These are phyloP conservation scores for Cephus spinipes DNA, from an alignment of 2,888 invertebrate species.

Conservation along the genomic window DNA sequence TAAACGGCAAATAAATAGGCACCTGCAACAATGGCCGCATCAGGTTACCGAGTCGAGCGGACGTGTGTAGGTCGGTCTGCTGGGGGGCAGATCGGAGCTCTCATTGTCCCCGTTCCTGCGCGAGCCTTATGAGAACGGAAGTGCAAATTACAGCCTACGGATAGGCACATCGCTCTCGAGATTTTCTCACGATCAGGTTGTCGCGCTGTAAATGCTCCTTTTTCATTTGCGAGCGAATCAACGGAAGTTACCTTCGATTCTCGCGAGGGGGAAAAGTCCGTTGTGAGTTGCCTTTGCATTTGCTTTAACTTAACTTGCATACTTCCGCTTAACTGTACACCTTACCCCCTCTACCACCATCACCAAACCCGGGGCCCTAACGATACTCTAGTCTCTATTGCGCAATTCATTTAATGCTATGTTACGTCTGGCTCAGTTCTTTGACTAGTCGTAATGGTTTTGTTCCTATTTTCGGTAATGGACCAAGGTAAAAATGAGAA, in stretches of 20 bases:
- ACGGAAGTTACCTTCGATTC: background rate
- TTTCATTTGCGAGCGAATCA: slow-evolving; percentile 9
- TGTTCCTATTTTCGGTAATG: background rate
- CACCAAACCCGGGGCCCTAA: background rate
- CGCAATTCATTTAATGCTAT: background rate
- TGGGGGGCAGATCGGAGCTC: slow-evolving; percentile 30
- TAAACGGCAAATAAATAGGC: slow-evolving; percentile 50
- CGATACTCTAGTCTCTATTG: background rate
- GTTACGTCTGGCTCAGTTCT: background rate
- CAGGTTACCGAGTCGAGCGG: slow-evolving; percentile 49
- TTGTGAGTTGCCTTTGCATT: background rate
- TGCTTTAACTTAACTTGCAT: background rate
- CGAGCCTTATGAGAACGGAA: slow-evolving; percentile 61
- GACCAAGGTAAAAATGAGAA: background rate
- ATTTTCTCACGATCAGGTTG: slow-evolving; percentile 59
- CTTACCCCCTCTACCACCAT: background rate
- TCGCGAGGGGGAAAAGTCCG: background rate
- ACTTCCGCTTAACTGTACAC: background rate
- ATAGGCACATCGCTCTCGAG: slow-evolving; percentile 24
- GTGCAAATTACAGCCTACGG: slow-evolving; percentile 59
- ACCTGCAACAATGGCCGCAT: slow-evolving; percentile 57
- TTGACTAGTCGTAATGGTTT: background rate
- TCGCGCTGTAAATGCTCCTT: slow-evolving; percentile 35
- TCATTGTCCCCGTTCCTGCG: slow-evolving; percentile 26
- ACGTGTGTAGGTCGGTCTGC: slow-evolving; percentile 14